A percentile compares a stretch with the other conserved stretches of the same genome.
phyloP scores from a whole-genome alignment of 2,797 vertebrate species.

The Ataeniobius toweri region DNA sequence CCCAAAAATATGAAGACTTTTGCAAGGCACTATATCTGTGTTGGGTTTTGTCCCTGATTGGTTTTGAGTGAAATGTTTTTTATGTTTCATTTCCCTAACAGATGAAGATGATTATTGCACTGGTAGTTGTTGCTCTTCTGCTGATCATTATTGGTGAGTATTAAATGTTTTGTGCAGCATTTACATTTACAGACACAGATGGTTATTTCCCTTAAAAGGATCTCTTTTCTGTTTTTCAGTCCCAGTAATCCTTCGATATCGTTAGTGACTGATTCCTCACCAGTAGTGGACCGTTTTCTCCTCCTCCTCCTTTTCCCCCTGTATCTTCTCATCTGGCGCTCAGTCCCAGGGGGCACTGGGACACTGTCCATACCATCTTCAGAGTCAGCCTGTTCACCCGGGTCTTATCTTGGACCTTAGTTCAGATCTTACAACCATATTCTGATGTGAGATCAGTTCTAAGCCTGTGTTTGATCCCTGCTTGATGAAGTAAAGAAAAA shows the following conservation, averaged over 20 bases:
- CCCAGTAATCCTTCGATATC: conserved; percentile 91
- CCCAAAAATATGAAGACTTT: background rate
- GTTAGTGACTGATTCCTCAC: conserved; percentile 58
- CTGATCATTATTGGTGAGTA: conserved; percentile 95
- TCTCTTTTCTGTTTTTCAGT: conserved; percentile 74
- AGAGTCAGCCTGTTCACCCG: conserved; percentile 31
- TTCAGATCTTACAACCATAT: conserved; percentile 46
- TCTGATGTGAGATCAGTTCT: conserved; percentile 46
- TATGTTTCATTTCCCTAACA: conserved; percentile 62
- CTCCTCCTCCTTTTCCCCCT: conserved; percentile 32
- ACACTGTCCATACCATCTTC: conserved; percentile 41
- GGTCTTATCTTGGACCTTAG: conserved; percentile 39
- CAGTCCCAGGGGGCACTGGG: conserved; percentile 62
- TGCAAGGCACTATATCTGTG: background rate
- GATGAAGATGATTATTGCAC: conserved; percentile 92
- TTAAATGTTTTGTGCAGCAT: background rate
- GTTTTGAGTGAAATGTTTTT: conserved; percentile 6
- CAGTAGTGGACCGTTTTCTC: conserved; percentile 12
- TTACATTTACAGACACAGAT: background rate
- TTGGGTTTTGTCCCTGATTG: background rate
- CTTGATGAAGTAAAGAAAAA: conserved; percentile 20
- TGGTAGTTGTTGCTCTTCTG: conserved; percentile 87
- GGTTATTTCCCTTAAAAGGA: background rate
- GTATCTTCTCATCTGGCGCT: conserved; percentile 35
- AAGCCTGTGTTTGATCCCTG: conserved; percentile 27